Base-by-base conservation (phyloP, 2,797 vertebrate genomes). In the Tenualosa ilisha region DNA sequence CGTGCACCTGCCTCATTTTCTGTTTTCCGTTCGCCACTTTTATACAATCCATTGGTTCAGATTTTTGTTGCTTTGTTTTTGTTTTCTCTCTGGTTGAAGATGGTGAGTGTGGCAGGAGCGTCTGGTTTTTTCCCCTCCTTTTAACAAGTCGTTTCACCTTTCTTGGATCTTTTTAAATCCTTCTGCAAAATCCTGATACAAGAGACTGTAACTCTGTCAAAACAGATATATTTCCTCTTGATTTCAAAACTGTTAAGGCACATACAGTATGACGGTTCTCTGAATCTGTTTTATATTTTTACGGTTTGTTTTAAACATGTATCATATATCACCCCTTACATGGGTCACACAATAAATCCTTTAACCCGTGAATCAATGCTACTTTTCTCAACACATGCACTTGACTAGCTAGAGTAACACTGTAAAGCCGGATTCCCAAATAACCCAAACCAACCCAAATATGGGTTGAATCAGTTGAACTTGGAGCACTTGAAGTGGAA, bases 261-360 rank as follows among this genome's bases (percentile, higher is more conserved):
- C 72, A 79, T 46, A 72, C 12, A 24, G 26, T 65, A 40, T 31
- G 15, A 46, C 40, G 17, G 68, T 75, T 75, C 15, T 75, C 68
- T 20, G 15, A 79, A 40, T 79, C 72, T 79, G 72, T 79, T 79
- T 79, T 79, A 79, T 79, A 79, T 79, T 79, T 79, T 79, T 79
- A 79, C 40, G 72, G 72, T 79, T 79, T 79, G 72, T 79, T 79
- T 79, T 79, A 79, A 79, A 79, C 37, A 79, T 79, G 72, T 79
- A 79, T 79, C 72, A 79, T 79, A 79, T 79, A 24, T n/a, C n/a
- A n/a, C n/a, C n/a, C n/a, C 72, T 79, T 43, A 79, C 40, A 79
- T 43, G 72, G 40, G 72, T 22, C 40, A 43, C 72, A 79, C 72
- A 79, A 79, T 79, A 79, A 79, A 79, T 79, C 72, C 72, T 46